phyloP scores from a whole-genome alignment of 2,797 vertebrate genomes.

The Arctocebus calabarensis region DNA sequence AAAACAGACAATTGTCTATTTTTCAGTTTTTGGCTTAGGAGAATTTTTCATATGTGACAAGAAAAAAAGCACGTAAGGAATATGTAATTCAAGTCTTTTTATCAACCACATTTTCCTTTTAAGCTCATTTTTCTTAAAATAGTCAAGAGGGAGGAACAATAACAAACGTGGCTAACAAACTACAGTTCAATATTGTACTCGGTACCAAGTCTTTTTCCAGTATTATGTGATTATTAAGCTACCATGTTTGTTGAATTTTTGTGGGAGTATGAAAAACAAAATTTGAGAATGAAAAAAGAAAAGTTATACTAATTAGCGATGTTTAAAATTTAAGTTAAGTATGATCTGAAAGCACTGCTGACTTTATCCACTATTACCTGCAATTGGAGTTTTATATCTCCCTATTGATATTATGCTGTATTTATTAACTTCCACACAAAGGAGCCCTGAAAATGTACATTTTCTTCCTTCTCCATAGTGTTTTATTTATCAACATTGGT shows the following conservation, averaged over 20 bases:
- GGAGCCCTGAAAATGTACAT: background rate
- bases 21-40: constrained; percentile 79
- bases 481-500: background rate
- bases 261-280: constrained; percentile 24
- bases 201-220: constrained; percentile 76
- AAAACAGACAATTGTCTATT: constrained; percentile 77
- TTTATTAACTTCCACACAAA: constrained; percentile 12
- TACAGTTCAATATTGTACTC: constrained; percentile 76
- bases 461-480: background rate
- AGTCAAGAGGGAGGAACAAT: constrained; percentile 76
- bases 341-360: background rate
- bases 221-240: constrained; percentile 66
- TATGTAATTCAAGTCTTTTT: constrained; percentile 81
- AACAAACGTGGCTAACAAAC: constrained; percentile 79
- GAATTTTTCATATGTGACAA: constrained; percentile 80
- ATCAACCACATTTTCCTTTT: constrained; percentile 75
- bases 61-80: constrained; percentile 76
- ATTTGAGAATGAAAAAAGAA: background rate
- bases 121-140: constrained; percentile 83
- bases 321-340: constrained; percentile 26
- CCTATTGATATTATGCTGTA: background rate
- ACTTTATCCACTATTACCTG: background rate
- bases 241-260: constrained; percentile 75
- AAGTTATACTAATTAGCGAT: background rate
- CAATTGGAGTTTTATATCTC: background rate